A percentile compares a stretch with the other conserved stretches of the same genome.
phyloP scores from a whole-genome alignment of 2,113 vertebrate species.

The Prionailurus bengalensis region DNA sequence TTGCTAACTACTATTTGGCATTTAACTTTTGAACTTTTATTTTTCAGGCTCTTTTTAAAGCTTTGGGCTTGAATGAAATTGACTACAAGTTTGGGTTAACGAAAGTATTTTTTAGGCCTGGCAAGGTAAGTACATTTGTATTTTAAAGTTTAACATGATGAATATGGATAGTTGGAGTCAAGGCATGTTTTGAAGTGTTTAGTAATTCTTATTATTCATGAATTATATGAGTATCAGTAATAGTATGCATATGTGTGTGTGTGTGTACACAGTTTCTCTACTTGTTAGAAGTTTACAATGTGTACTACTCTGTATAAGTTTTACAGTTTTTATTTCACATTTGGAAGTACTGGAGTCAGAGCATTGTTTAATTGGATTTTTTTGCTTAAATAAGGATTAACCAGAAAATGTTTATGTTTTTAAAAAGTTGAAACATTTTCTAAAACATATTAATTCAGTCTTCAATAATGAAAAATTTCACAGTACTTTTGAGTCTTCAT shows the following conservation, averaged over 20 bases:
- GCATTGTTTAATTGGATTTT: neutral
- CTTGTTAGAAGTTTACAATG: neutral
- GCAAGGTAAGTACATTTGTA: constrained; percentile 93
- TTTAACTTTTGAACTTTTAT: constrained; percentile 71
- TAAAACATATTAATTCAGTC: neutral
- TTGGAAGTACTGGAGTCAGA: constrained; percentile 7
- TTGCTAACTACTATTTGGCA: constrained; percentile 58
- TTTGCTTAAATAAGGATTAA: constrained; percentile 44
- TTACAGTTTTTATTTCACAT: neutral
- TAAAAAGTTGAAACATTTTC: constrained; percentile 30
- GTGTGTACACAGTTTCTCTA: neutral
- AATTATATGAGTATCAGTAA: neutral
- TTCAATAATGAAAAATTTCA: neutral
- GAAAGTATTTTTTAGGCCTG: constrained; percentile 98
- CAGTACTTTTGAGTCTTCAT: neutral
- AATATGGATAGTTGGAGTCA: neutral
- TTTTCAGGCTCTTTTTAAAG: constrained; percentile 97
- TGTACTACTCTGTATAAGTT: neutral
- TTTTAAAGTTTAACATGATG: constrained; percentile 56
- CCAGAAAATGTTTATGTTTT: constrained; percentile 17
- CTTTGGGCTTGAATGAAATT: constrained; percentile 96
- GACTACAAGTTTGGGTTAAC: constrained; percentile 99
- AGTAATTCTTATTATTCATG: constrained; percentile 3
- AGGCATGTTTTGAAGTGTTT: constrained; percentile 39
- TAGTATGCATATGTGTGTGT: neutral